phyloP scores from a whole-genome alignment of 2,113 vertebrate species.

The Murina feae region DNA sequence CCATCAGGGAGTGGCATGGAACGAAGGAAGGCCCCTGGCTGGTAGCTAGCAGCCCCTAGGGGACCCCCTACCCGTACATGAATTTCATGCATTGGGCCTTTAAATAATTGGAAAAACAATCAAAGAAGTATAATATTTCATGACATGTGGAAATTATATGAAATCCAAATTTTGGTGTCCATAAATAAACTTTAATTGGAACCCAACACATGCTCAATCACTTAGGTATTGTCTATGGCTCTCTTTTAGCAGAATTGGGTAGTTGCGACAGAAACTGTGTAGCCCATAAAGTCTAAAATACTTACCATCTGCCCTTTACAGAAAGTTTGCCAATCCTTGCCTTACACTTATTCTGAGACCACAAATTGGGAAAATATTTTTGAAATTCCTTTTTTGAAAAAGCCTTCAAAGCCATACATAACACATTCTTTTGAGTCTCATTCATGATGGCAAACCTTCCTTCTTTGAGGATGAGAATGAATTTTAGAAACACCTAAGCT shows the following conservation, averaged over 20 bases:
- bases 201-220: neutral
- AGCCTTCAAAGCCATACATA: neutral
- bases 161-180: constrained; percentile 10
- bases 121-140: neutral
- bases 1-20: too few relatives aligned
- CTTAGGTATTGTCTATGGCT: neutral
- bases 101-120: neutral
- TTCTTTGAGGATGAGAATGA: neutral
- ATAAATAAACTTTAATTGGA: constrained; percentile 21
- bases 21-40: too few relatives aligned
- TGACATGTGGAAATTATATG: neutral
- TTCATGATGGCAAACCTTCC: neutral
- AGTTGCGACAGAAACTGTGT: neutral
- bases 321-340: neutral
- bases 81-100: neutral
- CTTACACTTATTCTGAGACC: neutral
- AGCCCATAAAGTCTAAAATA: neutral
- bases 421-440: neutral
- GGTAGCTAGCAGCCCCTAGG: too few relatives aligned
- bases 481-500: neutral
- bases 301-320: neutral
- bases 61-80: too few relatives aligned
- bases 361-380: neutral
- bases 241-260: neutral
- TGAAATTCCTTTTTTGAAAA: neutral